Base-by-base conservation (phyloP, 1,140 invertebrate genomes). In the Drosophila subobscura region DNA sequence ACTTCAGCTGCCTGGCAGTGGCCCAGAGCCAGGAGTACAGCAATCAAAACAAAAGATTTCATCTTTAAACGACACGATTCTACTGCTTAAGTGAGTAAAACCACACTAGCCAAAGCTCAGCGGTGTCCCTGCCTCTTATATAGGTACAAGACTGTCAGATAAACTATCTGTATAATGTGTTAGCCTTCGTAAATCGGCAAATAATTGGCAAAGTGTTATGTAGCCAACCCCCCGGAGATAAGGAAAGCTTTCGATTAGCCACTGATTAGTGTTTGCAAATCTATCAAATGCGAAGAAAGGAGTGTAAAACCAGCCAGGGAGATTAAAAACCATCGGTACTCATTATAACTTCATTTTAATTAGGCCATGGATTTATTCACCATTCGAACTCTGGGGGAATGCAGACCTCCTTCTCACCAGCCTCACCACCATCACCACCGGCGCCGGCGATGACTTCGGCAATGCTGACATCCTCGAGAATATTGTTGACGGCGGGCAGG, bases 351-450 rank as follows among this genome's bases (percentile, higher is more conserved):
- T 73, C 41, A 53, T 47, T 79, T 83, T 86, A 83, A 65, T 83
- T 53, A 37, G 33, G 44, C 52, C 59, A 45, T 51, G 27, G 14
- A 57, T 67, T 65, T 47, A 46, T 56, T 76, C 71, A 79, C 83
- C 71, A 88, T 4, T 88, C 83, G 45, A 89, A 40, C 67, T 89
- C 85, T 71, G 85, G 80, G 45, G 89, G 89, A 72, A 91, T 88
- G 65, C 89, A 91, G 25, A 56, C 71, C 29, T 81, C 79, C 74
- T 89, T 89, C 72, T 91, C 84, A 12, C 80, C 90, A 47, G 80
- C 89, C n/a, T 12, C 33, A 10, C 12, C 33, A 10, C 29, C 29
- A 10, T 80, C 81, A 12, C 83, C 89, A 33, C 54, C 79, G 47
- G 52, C 44, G 10, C 72, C 61, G 46, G 55, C 42, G 56, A 91